Base-by-base conservation (phyloP, 1,140 invertebrate genomes). In the Anthonomus grandis region DNA sequence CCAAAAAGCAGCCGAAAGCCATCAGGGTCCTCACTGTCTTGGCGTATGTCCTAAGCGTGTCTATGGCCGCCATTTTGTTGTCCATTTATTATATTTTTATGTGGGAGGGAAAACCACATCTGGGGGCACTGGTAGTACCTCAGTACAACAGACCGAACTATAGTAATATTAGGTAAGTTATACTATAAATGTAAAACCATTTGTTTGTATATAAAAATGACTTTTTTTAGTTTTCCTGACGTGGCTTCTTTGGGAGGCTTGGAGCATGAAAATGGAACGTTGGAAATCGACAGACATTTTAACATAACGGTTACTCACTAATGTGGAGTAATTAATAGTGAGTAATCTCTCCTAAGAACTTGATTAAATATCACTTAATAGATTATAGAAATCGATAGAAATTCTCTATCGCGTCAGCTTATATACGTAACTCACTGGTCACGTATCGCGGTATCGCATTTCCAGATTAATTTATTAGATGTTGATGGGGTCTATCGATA, bases 11-110 rank as follows among this genome's bases (percentile, higher is more conserved):
- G 47, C 62, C 70, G 50, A 86, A 86, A 67, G 69, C 85, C 13
- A 72, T 91, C 25, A 78, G 89, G 6, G 76, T 91, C 8, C 71
- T 90, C 3, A 91, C 89, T 0, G 90, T 92, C 3, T 72, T 89
- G 55, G 88, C 86, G 1, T 92, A 92, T 69, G 81, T 91, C 48
- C 76, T 89, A 37, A 86, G 85, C 6, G 89, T 92, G 8, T 90
- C 87, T 12, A 78, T 88, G 63, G 87, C 86, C 2, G 90, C 87
- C 2, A 84, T 92, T 46, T 77, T 89, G 0, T 73, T 92, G 9
- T 89, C 87, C 9, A 78, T 86, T 10, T 92, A 91, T 73, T 92
- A 92, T 68, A 79, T 90, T 44, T 86, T 91, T 60, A 75, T 91
- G 17, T 92, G 89, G 89, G 78, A 89, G 59, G 70, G 65, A 25